Evolutionary conservation across 2,888 invertebrate species (phyloP), one percentile per base, ranked within the genome.

Genomic region (Lithosia quadra): DNA sequence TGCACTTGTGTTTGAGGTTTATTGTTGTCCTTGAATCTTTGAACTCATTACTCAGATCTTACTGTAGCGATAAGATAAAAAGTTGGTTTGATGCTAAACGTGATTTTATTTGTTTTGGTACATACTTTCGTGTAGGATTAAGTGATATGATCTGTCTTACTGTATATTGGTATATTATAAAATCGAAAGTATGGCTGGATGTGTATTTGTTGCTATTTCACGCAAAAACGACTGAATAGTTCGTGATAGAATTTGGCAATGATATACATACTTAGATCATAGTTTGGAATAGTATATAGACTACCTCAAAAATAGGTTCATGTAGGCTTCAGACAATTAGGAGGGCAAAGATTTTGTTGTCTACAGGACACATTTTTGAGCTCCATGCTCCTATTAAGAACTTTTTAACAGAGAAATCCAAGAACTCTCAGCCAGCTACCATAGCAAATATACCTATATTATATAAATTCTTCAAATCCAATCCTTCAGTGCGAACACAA

Each of bases 11-110:
- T 77, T 72, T 74, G 66, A 77, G 62, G 60, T 72, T 71, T 75
- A 73, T 67, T 64, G 72, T 62, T 79, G 84, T 78, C 85, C 87
- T 86, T 86, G 87, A 86, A 84, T 83, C 76, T 80, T 81, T 76
- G 77, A 76, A 78, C 83, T 82, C 75, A 77, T 83, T 82, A 79
- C 67, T 67, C 71, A 72, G 66, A 78, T 82, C 70, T 49, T 59
- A 59, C 59, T 63, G 60, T 65, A 68, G 43, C 43, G 69, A 70
- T 71, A 68, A 72, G 21, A 63, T 58, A 55, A 43, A 63, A 28
- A 18, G 58, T 55, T 18, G 59, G 22, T 59, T 66, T 28, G 34
- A 5, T 10, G n/a, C 15, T 28, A 22, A 34, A 55, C 7, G 8
- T 9, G 7, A 53, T 28, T 53, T 33, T 0, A 63, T 49, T 33